Evolutionary conservation across 2,797 vertebrate genomes (phyloP).

Genomic region (Acanthopagrus latus): DNA sequence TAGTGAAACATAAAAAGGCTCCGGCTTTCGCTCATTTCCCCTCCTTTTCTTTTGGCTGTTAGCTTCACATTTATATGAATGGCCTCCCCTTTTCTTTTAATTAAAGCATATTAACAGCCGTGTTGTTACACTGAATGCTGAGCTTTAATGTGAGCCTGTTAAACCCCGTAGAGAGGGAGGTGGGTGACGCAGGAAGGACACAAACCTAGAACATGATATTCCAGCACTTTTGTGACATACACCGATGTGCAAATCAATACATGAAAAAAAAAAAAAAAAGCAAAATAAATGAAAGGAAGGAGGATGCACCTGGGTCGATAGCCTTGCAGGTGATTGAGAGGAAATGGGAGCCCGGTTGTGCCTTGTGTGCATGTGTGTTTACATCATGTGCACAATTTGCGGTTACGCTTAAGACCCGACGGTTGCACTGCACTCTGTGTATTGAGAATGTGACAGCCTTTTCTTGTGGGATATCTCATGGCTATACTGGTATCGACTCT

Average conservation of each 20-base stretch:
- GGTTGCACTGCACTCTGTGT: slow-evolving; percentile 28
- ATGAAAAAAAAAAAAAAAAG: slow-evolving; percentile 59
- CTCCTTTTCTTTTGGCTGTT: slow-evolving; percentile 26
- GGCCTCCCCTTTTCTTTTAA: slow-evolving; percentile 44
- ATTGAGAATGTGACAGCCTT: slow-evolving; percentile 52
- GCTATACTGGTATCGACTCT: slow-evolving; percentile 61
- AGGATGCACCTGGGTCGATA: slow-evolving; percentile 77
- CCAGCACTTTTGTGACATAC: slow-evolving; percentile 54
- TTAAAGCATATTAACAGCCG: slow-evolving; percentile 44
- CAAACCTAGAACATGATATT: slow-evolving; percentile 73
- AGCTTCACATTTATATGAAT: slow-evolving; percentile 40
- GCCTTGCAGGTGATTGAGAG: slow-evolving; percentile 76
- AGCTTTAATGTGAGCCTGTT: slow-evolving; percentile 21
- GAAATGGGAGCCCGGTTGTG: slow-evolving; percentile 61
- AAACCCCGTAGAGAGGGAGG: slow-evolving; percentile 9
- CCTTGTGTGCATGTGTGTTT: slow-evolving; percentile 46
- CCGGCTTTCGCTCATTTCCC: slow-evolving; percentile 28
- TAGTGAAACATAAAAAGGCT: slow-evolving; percentile 73
- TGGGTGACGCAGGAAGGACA: slow-evolving; percentile 53
- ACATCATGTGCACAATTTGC: slow-evolving; percentile 32
- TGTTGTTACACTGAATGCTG: slow-evolving; percentile 29
- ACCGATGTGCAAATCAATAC: slow-evolving; percentile 79
- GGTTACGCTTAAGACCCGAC: slow-evolving; percentile 26
- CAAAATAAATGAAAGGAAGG: slow-evolving; percentile 77
- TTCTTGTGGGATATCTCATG: slow-evolving; percentile 53